A percentile compares a stretch with the other conserved stretches of the same genome.
phyloP scores from a whole-genome alignment of 2,113 vertebrate species.

The Elanoides forficatus region DNA sequence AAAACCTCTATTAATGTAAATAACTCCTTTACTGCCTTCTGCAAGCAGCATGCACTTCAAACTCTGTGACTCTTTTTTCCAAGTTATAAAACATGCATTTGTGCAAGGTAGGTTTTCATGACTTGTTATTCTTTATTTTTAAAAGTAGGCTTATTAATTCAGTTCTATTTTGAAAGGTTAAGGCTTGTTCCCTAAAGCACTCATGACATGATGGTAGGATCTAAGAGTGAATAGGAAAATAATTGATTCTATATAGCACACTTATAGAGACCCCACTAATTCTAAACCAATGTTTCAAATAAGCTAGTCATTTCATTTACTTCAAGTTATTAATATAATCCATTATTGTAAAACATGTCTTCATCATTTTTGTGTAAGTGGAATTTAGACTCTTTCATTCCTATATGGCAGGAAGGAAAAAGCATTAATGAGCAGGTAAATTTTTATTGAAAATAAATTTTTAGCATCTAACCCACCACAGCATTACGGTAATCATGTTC shows the following conservation, averaged over 20 bases:
- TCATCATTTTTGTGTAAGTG: background rate
- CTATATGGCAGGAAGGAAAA: background rate
- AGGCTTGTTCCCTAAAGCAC: background rate
- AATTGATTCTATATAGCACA: background rate
- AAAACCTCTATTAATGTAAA: background rate
- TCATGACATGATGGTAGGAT: background rate
- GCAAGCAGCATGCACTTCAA: background rate
- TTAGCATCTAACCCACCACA: background rate
- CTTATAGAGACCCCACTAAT: background rate
- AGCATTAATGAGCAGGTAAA: background rate
- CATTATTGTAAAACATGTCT: background rate
- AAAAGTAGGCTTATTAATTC: background rate
- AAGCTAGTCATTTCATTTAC: background rate
- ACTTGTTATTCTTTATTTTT: background rate
- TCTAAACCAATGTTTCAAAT: background rate
- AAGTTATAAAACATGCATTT: background rate
- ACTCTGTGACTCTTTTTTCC: background rate
- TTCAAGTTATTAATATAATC: background rate
- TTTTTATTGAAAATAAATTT: background rate
- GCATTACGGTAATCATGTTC: background rate
- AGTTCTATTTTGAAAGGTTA: background rate
- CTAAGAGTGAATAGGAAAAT: background rate
- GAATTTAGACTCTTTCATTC: background rate
- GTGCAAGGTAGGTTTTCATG: background rate
- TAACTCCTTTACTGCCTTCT: background rate